phyloP scores from a whole-genome alignment of 2,797 vertebrate genomes.

The Centroberyx gerrardi region DNA sequence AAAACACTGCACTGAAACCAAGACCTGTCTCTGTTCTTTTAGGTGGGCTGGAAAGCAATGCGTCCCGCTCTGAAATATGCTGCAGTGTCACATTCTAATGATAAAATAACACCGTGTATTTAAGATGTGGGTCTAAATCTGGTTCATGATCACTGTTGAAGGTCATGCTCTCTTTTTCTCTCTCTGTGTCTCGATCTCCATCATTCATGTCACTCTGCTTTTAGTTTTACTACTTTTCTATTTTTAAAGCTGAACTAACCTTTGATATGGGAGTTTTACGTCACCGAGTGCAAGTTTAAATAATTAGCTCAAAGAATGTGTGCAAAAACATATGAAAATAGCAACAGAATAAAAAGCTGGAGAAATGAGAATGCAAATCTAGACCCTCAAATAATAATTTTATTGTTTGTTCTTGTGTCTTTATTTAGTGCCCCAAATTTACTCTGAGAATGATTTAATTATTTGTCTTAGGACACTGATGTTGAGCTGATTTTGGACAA shows the following conservation, averaged over 20 bases:
- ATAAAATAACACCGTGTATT: no score
- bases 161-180: no score
- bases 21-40: no score
- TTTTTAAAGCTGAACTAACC: neutral
- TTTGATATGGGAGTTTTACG: no score
- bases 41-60: no score
- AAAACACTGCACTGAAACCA: no score
- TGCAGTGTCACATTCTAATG: no score
- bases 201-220: neutral
- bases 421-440: neutral
- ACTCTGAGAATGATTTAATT: neutral
- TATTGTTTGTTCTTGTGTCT: neutral
- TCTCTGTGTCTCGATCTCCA: no score
- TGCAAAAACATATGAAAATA: neutral
- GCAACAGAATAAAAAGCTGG: neutral
- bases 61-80: no score
- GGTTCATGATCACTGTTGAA: no score
- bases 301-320: neutral
- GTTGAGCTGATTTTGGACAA: neutral
- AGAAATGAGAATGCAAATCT: neutral
- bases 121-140: no score
- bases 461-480: neutral
- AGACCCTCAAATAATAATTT: neutral
- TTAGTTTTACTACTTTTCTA: neutral
- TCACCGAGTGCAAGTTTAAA: neutral